A percentile compares a stretch with the other conserved stretches of the same genome.
Conservation (phyloP, 2,888 invertebrate genomes). For the Dascillus cervinus region DNA sequence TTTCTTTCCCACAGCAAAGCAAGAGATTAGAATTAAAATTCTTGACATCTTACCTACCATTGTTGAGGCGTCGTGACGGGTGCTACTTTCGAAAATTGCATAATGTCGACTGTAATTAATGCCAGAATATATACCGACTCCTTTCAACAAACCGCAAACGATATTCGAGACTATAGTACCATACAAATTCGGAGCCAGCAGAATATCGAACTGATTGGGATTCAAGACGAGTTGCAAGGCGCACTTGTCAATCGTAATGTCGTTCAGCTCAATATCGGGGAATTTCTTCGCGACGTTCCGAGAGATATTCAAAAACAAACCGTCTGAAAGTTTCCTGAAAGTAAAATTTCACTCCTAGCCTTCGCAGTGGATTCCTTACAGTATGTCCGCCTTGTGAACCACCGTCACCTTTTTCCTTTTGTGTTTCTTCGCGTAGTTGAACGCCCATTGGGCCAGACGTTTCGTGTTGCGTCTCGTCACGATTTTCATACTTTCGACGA, state of each 20-base stretch:
- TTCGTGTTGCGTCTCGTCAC: conserved; percentile 45
- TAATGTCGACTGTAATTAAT: conserved; percentile 29
- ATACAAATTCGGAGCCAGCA: conserved; percentile 35
- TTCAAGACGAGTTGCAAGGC: conserved; percentile 30
- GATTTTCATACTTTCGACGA: conserved; percentile 55
- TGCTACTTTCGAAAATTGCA: conserved; percentile 34
- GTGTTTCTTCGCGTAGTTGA: conserved; percentile 49
- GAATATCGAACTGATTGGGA: conserved; percentile 31
- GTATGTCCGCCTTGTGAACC: conserved; percentile 58
- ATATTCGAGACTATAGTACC: conserved; percentile 32
- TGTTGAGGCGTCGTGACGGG: conserved; percentile 15
- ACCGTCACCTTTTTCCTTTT: conserved; percentile 54
- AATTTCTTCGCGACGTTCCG: conserved; percentile 26
- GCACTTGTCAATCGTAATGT: conserved; percentile 31
- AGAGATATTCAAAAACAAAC: conserved; percentile 31
- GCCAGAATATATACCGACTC: conserved; percentile 30
- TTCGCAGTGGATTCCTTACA: too few relatives aligned
- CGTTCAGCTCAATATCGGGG: conserved; percentile 28
- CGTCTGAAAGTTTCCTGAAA: conserved; percentile 35
- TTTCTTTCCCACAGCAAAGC: too few relatives aligned
- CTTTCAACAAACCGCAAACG: conserved; percentile 32
- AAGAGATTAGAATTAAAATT: too few relatives aligned
- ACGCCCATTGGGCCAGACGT: conserved; percentile 53
- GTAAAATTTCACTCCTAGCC: too few relatives aligned
- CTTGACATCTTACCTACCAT: conserved; percentile 6